A percentile compares a stretch with the other conserved stretches of the same genome.
Conservation (phyloP, 2,113 vertebrate genomes). For the Oriolus oriolus region DNA sequence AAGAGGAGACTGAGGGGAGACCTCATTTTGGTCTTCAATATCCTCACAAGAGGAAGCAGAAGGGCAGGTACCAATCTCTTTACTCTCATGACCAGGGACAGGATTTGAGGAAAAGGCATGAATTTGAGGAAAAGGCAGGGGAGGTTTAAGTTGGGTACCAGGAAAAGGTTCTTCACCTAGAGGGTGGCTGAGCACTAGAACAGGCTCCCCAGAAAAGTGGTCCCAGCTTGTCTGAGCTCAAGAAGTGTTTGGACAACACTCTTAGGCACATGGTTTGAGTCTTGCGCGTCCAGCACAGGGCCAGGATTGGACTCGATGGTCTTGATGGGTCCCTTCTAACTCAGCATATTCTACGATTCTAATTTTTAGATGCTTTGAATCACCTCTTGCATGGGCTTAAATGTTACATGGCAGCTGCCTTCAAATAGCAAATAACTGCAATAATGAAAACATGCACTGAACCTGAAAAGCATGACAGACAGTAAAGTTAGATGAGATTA, state of each 20-base stretch:
- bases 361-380: not conserved
- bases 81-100: not conserved
- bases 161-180: not conserved
- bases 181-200: not conserved
- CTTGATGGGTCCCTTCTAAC: not conserved
- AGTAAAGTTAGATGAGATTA: constrained; percentile 24
- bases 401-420: not conserved
- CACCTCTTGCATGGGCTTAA: not conserved
- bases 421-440: not conserved
- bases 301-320: not conserved
- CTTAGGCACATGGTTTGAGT: not conserved
- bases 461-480: not conserved
- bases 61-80: not conserved
- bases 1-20: not conserved
- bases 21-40: not conserved
- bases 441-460: not conserved
- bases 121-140: not conserved
- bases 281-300: not conserved
- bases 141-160: not conserved
- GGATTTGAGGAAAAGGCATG: not conserved
- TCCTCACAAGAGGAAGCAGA: not conserved
- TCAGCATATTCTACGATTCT: not conserved
- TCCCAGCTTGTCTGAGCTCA: not conserved
- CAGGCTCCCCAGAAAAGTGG: not conserved
- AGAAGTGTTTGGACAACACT: not conserved